Evolutionary conservation across 2,888 invertebrate species (phyloP).

Genomic region (Leptopilina myrica): DNA sequence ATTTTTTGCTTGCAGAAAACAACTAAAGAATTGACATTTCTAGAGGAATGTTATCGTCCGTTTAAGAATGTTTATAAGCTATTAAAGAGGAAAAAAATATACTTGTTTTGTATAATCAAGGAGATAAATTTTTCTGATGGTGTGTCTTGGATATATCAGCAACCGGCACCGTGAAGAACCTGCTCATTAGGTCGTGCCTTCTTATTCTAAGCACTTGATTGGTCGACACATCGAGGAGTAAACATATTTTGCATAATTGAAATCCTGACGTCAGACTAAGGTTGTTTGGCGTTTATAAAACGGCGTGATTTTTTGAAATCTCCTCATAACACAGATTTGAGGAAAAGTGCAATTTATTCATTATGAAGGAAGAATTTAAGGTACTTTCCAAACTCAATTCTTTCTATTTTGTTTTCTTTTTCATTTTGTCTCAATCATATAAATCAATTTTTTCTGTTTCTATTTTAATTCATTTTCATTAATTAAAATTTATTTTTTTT

Average conservation of each 20-base stretch:
- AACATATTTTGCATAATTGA: slow-evolving; percentile 67
- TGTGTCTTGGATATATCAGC: slow-evolving; percentile 49
- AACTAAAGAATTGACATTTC: no score
- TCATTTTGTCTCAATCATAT: neutral
- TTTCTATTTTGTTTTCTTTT: neutral
- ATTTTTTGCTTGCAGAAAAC: neutral
- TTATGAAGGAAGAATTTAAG: slow-evolving; percentile 66
- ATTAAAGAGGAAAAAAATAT: slow-evolving; percentile 13
- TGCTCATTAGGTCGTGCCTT: slow-evolving; percentile 62
- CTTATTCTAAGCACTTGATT: slow-evolving; percentile 57
- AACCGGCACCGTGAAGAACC: slow-evolving; percentile 53
- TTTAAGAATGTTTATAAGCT: slow-evolving; percentile 1
- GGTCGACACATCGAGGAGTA: slow-evolving; percentile 58
- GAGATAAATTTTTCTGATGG: slow-evolving; percentile 33
- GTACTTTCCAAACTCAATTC: slow-evolving; percentile 51
- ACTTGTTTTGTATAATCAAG: slow-evolving; percentile 40
- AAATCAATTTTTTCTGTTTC: no score
- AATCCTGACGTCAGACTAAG: slow-evolving; percentile 57
- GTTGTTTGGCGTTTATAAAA: slow-evolving; percentile 65
- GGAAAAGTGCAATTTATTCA: slow-evolving; percentile 40
- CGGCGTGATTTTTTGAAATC: slow-evolving; percentile 46
- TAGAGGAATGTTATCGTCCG: neutral
- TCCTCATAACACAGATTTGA: slow-evolving; percentile 48
- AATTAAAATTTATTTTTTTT: no score
- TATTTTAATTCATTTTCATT: no score